These are phyloP conservation scores for Calliopsis andreniformis DNA, from an alignment of 1,140 invertebrate species.

Conservation along the genomic window DNA sequence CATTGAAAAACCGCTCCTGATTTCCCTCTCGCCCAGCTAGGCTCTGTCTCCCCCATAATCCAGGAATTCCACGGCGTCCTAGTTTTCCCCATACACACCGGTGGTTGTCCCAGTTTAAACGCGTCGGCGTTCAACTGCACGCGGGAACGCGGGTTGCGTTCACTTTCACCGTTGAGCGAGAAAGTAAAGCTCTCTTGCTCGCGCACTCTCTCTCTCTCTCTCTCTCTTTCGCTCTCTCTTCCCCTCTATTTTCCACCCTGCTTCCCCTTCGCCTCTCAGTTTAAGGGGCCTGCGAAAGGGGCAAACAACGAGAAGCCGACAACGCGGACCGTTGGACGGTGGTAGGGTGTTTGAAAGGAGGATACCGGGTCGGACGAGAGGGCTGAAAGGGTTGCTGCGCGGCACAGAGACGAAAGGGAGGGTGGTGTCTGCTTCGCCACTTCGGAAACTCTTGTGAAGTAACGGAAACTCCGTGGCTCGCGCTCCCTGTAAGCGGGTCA, in stretches of 20 bases:
- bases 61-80: conserved; percentile 31
- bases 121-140: conserved; percentile 48
- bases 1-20: background rate
- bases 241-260: too few species aligned
- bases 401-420: conserved; percentile 35
- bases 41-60: background rate
- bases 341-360: conserved; percentile 62
- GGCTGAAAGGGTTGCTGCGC: conserved; percentile 39
- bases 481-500: conserved; percentile 79
- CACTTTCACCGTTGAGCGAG: conserved; percentile 68
- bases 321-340: conserved; percentile 50
- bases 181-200: conserved; percentile 54
- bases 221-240: too few species aligned
- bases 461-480: conserved; percentile 75
- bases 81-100: conserved; percentile 36
- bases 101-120: conserved; percentile 66
- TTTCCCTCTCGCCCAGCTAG: background rate
- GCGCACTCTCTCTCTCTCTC: background rate
- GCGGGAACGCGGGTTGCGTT: conserved; percentile 62
- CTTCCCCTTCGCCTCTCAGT: too few species aligned
- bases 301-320: conserved; percentile 65
- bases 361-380: conserved; percentile 61
- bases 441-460: conserved; percentile 79
- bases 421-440: conserved; percentile 74
- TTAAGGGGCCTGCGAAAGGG: conserved; percentile 60